Evolutionary conservation across 2,797 vertebrate genomes (phyloP).

Genomic region (Phataginus tetradactyla): DNA sequence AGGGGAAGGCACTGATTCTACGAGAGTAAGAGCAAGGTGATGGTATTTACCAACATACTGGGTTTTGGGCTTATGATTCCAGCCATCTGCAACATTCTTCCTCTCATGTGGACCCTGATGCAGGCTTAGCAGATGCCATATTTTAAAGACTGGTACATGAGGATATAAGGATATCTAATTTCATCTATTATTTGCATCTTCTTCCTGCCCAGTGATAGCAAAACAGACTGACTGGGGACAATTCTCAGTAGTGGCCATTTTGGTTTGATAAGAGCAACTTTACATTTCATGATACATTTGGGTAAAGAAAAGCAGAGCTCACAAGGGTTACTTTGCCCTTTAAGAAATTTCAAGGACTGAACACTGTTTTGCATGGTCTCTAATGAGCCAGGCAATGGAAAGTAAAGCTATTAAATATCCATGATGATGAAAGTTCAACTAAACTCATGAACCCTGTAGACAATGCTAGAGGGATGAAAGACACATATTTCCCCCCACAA

Average conservation of each 20-base stretch:
- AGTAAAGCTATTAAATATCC: neutral
- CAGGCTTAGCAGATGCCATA: neutral
- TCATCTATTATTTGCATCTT: neutral
- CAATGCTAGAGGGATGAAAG: neutral
- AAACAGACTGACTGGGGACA: neutral
- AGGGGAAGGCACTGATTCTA: neutral
- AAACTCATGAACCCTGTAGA: neutral
- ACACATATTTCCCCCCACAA: neutral
- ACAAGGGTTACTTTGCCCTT: neutral
- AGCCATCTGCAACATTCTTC: constrained; percentile 28
- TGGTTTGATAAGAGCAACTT: neutral
- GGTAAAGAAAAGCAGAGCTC: neutral
- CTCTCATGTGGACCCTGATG: neutral
- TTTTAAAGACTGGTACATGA: neutral
- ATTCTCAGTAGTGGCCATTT: neutral
- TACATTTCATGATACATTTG: neutral
- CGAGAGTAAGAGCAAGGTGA: neutral
- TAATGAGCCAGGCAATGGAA: constrained; percentile 13
- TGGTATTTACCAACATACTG: neutral
- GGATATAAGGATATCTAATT: neutral
- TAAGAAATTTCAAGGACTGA: neutral
- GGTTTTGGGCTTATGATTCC: neutral
- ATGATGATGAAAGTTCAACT: neutral
- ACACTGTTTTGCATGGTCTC: neutral
- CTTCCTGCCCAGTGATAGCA: neutral